Evolutionary conservation across 1,140 invertebrate genomes (phyloP).

Genomic region (Cylas formicarius): DNA sequence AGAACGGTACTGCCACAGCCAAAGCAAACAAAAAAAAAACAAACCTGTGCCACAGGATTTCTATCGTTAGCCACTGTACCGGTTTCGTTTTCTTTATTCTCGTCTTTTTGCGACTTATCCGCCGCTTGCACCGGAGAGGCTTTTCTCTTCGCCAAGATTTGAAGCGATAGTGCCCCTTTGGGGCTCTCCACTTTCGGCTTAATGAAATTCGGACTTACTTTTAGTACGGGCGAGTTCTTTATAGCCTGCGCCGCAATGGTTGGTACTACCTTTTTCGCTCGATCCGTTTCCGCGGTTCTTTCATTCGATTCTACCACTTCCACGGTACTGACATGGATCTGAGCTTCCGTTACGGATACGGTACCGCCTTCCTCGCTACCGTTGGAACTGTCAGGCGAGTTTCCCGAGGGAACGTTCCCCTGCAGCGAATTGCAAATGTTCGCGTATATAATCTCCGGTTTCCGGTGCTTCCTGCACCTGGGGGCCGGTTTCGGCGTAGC

Average conservation of each 20-base stretch:
- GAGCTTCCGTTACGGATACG: constrained; percentile 26
- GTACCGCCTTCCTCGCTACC: constrained; percentile 19
- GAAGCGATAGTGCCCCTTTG: constrained; percentile 37
- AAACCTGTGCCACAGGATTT: too few species aligned
- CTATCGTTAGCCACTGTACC: too few species aligned
- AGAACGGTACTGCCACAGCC: too few species aligned
- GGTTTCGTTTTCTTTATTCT: too few species aligned
- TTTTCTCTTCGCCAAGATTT: constrained; percentile 38
- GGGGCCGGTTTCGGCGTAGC: constrained; percentile 34
- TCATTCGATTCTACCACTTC: background rate
- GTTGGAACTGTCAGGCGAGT: constrained; percentile 21
- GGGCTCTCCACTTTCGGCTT: constrained; percentile 36
- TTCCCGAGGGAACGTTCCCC: constrained; percentile 2
- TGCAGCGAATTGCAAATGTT: constrained; percentile 27
- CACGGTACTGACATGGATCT: constrained; percentile 21
- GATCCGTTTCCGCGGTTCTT: background rate
- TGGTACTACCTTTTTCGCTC: background rate
- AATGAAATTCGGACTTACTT: constrained; percentile 31
- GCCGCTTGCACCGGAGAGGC: constrained; percentile 22
- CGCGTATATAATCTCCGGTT: constrained; percentile 31
- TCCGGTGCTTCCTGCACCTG: constrained; percentile 33
- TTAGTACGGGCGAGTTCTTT: constrained; percentile 31
- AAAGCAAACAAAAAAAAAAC: too few species aligned
- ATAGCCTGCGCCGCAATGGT: constrained; percentile 22
- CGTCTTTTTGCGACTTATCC: too few species aligned